Evolutionary conservation across 2,888 invertebrate species (phyloP).

Genomic region (Sycophila texana): DNA sequence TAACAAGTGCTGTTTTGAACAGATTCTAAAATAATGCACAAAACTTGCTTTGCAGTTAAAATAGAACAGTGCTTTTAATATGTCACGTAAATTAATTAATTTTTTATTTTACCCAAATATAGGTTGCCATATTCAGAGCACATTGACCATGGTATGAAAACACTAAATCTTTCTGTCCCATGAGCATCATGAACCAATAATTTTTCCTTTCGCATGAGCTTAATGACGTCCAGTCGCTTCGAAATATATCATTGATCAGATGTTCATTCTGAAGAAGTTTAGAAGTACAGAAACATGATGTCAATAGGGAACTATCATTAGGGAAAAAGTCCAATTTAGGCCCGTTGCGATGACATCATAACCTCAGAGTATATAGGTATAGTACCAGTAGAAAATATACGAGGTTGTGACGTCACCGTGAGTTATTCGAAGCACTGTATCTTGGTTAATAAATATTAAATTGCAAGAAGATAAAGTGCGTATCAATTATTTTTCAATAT

Average conservation of each 20-base stretch:
- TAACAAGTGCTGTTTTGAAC: too few relatives aligned
- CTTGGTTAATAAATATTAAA: too few relatives aligned
- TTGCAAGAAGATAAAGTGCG: too few relatives aligned
- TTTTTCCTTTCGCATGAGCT: neutral
- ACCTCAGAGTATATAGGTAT: too few relatives aligned
- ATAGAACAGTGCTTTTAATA: neutral
- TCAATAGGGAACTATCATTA: too few relatives aligned
- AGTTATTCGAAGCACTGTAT: too few relatives aligned
- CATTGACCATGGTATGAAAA: conserved; percentile 39
- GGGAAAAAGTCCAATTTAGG: too few relatives aligned
- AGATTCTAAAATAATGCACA: neutral
- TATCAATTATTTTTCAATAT: too few relatives aligned
- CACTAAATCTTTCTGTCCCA: neutral
- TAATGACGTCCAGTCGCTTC: conserved; percentile 20
- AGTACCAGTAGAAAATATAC: too few relatives aligned
- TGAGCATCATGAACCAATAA: conserved; percentile 4
- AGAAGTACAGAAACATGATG: neutral
- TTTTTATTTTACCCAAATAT: conserved; percentile 21
- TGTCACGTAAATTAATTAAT: too few relatives aligned
- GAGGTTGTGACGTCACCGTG: too few relatives aligned
- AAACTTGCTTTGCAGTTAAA: neutral
- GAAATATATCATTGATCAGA: conserved; percentile 15
- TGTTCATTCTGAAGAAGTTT: conserved; percentile 9
- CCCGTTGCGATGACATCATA: too few relatives aligned
- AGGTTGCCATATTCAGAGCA: conserved; percentile 4